These are phyloP conservation scores for Anthopleura sola DNA, from an alignment of 64 coral and sea anemone species.

Conservation along the genomic window DNA sequence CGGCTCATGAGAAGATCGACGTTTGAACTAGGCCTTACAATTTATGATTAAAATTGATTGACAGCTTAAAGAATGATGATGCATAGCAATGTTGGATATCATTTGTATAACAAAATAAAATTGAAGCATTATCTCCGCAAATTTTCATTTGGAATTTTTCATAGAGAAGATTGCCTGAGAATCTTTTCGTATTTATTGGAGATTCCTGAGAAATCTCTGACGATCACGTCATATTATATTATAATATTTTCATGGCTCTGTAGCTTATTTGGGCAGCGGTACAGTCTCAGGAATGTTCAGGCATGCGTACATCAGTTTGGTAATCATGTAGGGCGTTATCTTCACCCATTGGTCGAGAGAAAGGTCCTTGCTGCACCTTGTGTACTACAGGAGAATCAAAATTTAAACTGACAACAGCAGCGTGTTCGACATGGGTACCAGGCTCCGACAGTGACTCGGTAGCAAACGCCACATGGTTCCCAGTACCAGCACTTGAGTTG, in stretches of 20 bases:
- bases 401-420: constrained; percentile 26
- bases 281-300: constrained; percentile 16
- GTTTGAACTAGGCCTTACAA: too few species aligned
- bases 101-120: constrained; percentile 14
- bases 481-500: constrained; percentile 3
- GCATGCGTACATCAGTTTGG: constrained; percentile 1
- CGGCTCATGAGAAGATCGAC: too few species aligned
- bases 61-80: not conserved
- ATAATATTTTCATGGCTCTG: not conserved
- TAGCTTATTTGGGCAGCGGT: not conserved
- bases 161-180: not conserved
- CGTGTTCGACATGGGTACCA: constrained; percentile 30
- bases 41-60: too few species aligned
- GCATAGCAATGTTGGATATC: not conserved
- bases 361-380: not conserved
- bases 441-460: not conserved
- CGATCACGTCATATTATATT: not conserved
- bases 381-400: constrained; percentile 29
- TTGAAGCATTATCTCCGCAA: not conserved
- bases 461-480: not conserved
- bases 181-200: not conserved
- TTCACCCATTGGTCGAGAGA: not conserved
- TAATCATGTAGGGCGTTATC: constrained; percentile 12
- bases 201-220: not conserved
- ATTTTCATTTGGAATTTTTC: not conserved